These are phyloP conservation scores for Toxonevra muliebris DNA, from an alignment of 2,888 invertebrate genomes.

Conservation along the genomic window DNA sequence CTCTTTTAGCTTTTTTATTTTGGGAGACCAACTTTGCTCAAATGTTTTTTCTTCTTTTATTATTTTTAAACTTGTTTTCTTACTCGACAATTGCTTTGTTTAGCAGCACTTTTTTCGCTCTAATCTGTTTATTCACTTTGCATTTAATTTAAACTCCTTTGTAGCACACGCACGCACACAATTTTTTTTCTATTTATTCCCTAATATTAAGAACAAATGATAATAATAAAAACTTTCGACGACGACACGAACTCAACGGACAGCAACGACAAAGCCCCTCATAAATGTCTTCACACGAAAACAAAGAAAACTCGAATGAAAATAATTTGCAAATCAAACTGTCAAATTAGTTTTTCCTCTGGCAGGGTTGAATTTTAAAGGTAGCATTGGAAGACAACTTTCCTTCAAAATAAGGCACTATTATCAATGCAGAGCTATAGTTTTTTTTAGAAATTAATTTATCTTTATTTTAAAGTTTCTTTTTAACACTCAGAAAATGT, in stretches of 20 bases:
- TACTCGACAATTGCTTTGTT: background rate
- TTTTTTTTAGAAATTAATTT: too few species aligned
- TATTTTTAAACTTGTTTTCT: conserved; percentile 1
- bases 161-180: conserved; percentile 6
- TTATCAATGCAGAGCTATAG: too few species aligned
- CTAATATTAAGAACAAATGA: conserved; percentile 1
- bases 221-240: background rate
- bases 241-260: too few species aligned
- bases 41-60: background rate
- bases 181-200: conserved; percentile 24
- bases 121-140: conserved; percentile 25
- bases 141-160: conserved; percentile 25
- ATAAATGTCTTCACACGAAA: background rate
- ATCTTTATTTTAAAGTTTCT: too few species aligned
- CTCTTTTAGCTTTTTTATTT: conserved; percentile 10
- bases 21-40: background rate
- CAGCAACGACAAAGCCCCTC: too few species aligned
- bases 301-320: conserved; percentile 12
- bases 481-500: too few species aligned
- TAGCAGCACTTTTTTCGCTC: conserved; percentile 2
- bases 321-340: too few species aligned
- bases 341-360: too few species aligned
- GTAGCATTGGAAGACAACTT: too few species aligned
- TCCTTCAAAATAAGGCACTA: too few species aligned
- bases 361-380: too few species aligned